Base-by-base conservation (phyloP, 2,888 invertebrate genomes). In the Spisula solida region DNA sequence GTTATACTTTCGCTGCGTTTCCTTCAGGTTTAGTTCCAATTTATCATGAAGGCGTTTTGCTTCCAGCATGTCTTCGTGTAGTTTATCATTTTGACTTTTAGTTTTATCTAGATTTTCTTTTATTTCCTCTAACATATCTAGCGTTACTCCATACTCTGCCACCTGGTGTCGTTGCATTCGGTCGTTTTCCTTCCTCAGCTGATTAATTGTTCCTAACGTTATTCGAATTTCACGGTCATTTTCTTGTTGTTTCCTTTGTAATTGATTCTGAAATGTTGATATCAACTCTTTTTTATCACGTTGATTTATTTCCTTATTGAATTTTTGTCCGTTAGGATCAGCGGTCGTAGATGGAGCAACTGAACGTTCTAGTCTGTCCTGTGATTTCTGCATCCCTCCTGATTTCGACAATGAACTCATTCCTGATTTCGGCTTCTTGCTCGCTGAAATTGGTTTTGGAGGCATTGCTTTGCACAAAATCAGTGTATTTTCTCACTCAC, bases 11-110 rank as follows among this genome's bases (percentile, higher is more conserved):
- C 60, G 86, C 56, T 88, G 86, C 12, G 88, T 88, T 51, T 90
- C 91, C 55, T 85, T 83, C 10, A 90, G 66, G 29, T 91, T 90
- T 16, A 41, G 47, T 70, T 90, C 88, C 16, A 91, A 80, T 56
- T 88, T 88, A n/a, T 88, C 88, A 25, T 88, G 79, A 16, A 90
- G 51, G 5, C 51, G 70, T 75, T 90, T 91, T 0, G 90, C 55
- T 79, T 91, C 70, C 4, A 81, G 82, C 91, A 91, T 91, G n/a
- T 91, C 88, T 41, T 75, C 78, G 66, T 88, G 88, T 34, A 90
- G 85, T 75, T 80, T 87, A 47, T 86, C 87, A 75, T 91, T 91
- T 34, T 86, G 86, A 79, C 70, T 47, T 66, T 88, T 91, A n/a
- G 88, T 88, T 12, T 48, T 34, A 34, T 85, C 87, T 51, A 87